Conservation (phyloP, 2,113 vertebrate genomes). For the Rhadina sibilatrix region DNA sequence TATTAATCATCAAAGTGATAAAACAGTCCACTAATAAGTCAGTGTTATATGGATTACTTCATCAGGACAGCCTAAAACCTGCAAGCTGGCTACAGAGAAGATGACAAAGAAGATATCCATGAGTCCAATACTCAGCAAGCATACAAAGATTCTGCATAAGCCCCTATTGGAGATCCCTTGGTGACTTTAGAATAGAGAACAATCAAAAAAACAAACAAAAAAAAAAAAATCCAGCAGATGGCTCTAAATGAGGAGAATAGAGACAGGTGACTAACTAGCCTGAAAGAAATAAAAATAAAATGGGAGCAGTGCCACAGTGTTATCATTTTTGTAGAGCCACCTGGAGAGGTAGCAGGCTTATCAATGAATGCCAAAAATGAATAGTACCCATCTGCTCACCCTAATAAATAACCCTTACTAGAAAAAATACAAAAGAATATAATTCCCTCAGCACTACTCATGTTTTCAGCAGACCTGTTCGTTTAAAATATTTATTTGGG, state of each 20-base stretch:
- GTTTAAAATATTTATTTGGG: conserved; percentile 35
- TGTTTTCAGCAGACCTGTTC: conserved; percentile 23
- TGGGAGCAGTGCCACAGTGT: not conserved
- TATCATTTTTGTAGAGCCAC: conserved; percentile 45
- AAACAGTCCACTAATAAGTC: not conserved
- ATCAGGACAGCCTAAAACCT: not conserved
- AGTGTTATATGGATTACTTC: not conserved
- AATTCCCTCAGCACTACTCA: not conserved
- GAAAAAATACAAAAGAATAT: not conserved
- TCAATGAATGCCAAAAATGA: conserved; percentile 53
- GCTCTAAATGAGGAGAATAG: conserved; percentile 13
- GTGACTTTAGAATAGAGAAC: not conserved
- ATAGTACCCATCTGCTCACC: conserved; percentile 61
- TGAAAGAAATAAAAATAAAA: conserved; percentile 55
- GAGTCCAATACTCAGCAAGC: not conserved
- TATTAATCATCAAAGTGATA: not conserved
- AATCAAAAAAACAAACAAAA: not conserved
- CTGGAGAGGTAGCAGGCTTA: conserved; percentile 34
- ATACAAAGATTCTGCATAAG: not conserved
- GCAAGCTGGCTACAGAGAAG: not conserved
- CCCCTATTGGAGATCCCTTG: not conserved
- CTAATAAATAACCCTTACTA: conserved; percentile 37
- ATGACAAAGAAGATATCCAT: not conserved
- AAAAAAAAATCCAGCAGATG: conserved; percentile 46
- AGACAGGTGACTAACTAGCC: conserved; percentile 46